phyloP scores from a whole-genome alignment of 2,113 vertebrate genomes.

The Mesembrinibis cayennensis region DNA sequence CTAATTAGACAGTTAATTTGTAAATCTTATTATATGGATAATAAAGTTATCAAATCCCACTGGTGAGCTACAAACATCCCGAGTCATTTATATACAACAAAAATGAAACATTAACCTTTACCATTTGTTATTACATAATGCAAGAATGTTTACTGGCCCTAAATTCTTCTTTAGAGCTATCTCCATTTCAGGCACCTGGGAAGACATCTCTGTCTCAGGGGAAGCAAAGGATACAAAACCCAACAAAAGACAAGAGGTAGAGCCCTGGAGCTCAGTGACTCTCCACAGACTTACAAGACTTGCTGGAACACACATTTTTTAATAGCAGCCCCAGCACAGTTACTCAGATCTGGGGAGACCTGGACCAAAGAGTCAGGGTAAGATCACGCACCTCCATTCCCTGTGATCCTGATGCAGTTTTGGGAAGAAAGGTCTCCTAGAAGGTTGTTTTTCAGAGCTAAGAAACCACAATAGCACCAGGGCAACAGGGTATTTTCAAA shows the following conservation, averaged over 20 bases:
- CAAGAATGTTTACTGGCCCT: background rate
- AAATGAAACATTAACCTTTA: background rate
- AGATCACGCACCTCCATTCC: background rate
- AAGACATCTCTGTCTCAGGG: background rate
- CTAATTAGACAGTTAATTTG: constrained; percentile 49
- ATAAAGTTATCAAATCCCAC: constrained; percentile 40
- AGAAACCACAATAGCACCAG: background rate
- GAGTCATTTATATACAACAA: background rate
- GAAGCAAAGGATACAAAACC: background rate
- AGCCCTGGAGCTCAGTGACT: background rate
- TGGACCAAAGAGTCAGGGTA: background rate
- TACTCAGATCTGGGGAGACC: background rate
- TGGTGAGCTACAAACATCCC: background rate
- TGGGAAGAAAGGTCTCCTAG: background rate
- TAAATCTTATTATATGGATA: constrained; percentile 43
- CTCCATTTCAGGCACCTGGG: background rate
- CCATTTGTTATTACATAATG: background rate
- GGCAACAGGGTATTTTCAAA: background rate
- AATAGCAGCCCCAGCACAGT: background rate
- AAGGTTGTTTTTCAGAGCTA: background rate
- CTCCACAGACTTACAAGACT: background rate
- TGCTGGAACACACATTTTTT: background rate
- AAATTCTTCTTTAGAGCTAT: background rate
- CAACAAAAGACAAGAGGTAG: background rate
- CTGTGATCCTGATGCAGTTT: background rate